phyloP scores from a whole-genome alignment of 2,113 vertebrate species.

The Coreoperca whiteheadi region DNA sequence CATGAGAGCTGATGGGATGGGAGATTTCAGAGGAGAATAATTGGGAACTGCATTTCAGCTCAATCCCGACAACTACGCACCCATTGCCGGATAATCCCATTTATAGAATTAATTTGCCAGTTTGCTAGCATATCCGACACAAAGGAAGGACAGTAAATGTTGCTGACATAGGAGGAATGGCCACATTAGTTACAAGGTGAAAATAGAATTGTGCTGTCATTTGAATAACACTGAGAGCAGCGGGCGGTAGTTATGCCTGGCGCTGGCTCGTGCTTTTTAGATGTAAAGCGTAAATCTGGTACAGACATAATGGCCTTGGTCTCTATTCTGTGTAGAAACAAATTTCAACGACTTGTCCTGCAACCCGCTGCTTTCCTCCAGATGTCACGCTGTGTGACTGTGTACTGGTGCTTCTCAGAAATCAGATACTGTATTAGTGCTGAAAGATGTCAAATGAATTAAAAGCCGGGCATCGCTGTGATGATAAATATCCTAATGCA shows the following conservation, averaged over 20 bases:
- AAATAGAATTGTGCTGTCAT: constrained; percentile 69
- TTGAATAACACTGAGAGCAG: constrained; percentile 70
- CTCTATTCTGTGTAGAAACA: constrained; percentile 37
- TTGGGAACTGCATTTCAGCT: constrained; percentile 15
- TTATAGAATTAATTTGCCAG: constrained; percentile 56
- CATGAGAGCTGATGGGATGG: constrained; percentile 17
- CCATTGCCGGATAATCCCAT: constrained; percentile 49
- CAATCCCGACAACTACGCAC: constrained; percentile 19
- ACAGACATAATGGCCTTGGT: constrained; percentile 36
- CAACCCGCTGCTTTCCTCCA: constrained; percentile 67
- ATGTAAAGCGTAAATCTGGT: constrained; percentile 41
- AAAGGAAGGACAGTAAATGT: constrained; percentile 54
- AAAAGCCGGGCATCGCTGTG: constrained; percentile 50
- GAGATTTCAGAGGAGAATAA: constrained; percentile 45
- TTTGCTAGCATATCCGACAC: constrained; percentile 26
- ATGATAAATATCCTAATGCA: constrained; percentile 64
- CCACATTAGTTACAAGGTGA: constrained; percentile 73
- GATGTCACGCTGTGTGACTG: constrained; percentile 56
- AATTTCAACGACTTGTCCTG: constrained; percentile 50
- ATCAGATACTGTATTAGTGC: constrained; percentile 72
- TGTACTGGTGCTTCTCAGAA: constrained; percentile 59
- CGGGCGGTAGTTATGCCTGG: constrained; percentile 30
- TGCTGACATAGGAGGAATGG: constrained; percentile 70
- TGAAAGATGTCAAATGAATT: constrained; percentile 81
- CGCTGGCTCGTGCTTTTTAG: constrained; percentile 34